A percentile compares a stretch with the other conserved stretches of the same genome.
Evolutionary conservation across 1,140 invertebrate species (phyloP).

Genomic region (Magallana angulata): DNA sequence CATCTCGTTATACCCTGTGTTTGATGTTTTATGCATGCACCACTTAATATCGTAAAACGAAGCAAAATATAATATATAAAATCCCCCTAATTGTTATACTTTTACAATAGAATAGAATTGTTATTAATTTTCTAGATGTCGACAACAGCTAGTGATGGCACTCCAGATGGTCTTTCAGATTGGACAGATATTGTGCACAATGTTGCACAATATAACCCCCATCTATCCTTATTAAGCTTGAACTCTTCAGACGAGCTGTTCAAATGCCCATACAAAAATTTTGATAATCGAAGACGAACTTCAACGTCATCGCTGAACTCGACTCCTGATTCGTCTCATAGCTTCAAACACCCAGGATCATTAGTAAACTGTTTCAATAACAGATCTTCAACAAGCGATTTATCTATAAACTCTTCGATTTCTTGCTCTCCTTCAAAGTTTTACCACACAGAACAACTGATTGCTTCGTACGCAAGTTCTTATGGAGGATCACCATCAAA

Average conservation of each 20-base stretch:
- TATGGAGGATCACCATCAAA: neutral
- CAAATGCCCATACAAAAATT: neutral
- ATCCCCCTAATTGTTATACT: no score
- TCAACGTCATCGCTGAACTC: neutral
- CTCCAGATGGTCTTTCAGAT: neutral
- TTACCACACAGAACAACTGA: neutral
- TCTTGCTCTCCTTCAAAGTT: neutral
- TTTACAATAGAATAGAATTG: no score
- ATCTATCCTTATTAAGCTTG: neutral
- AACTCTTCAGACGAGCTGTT: neutral
- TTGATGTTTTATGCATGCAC: no score
- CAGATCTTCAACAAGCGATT: neutral
- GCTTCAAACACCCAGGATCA: neutral
- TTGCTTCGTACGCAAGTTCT: neutral
- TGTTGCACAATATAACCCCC: neutral
- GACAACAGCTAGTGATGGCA: neutral
- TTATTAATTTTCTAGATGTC: neutral
- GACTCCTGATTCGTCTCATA: neutral
- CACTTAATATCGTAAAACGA: no score
- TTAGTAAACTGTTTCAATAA: neutral
- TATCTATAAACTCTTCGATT: neutral
- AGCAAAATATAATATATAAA: no score
- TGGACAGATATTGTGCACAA: slow-evolving; percentile 24
- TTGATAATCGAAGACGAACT: neutral
- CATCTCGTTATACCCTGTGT: no score